These are phyloP conservation scores for Nyctereutes procyonoides DNA, from an alignment of 2,113 vertebrate species.

Conservation along the genomic window DNA sequence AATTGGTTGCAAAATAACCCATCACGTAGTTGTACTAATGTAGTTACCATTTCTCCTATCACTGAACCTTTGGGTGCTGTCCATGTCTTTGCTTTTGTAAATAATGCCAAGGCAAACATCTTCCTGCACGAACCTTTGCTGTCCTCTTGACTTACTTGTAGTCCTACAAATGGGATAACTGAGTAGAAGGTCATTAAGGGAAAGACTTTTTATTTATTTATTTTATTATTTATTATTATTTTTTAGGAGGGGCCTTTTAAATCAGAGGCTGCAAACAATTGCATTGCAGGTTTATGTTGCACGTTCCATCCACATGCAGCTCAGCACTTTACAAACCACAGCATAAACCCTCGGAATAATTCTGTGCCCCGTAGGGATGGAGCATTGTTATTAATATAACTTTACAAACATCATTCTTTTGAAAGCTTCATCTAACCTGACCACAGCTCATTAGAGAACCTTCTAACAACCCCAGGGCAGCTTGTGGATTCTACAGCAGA, in stretches of 20 bases:
- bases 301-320: accelerated
- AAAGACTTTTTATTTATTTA: background rate
- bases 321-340: constrained; percentile 6
- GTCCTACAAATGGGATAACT: background rate
- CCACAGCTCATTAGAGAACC: constrained; percentile 33
- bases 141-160: background rate
- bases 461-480: background rate
- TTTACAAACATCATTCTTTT: constrained; percentile 15
- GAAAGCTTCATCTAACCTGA: constrained; percentile 34
- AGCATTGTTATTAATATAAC: background rate
- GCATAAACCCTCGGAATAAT: background rate
- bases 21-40: background rate
- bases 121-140: background rate
- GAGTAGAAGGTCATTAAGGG: background rate
- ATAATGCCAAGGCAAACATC: background rate
- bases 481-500: constrained; percentile 20
- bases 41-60: background rate
- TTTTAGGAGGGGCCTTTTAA: background rate
- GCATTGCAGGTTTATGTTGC: background rate
- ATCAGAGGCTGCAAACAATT: background rate
- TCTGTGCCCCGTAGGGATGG: accelerated
- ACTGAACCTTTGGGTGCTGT: background rate
- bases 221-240: background rate
- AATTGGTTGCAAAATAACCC: background rate
- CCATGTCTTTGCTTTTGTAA: constrained; percentile 12